phyloP scores from a whole-genome alignment of 2,113 vertebrate genomes.

The Pao palembangensis region DNA sequence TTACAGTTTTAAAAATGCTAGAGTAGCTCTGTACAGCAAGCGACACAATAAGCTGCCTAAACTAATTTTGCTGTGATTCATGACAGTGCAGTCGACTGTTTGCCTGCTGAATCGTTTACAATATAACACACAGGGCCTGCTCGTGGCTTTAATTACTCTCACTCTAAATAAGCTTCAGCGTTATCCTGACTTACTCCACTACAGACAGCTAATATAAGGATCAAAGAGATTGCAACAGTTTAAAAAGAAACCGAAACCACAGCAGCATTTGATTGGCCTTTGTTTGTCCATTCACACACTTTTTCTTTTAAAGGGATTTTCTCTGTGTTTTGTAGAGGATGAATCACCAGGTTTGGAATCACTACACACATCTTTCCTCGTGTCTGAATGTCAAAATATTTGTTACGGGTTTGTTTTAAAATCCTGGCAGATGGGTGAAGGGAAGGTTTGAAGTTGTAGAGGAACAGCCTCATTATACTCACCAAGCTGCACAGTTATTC shows the following conservation, averaged over 20 bases:
- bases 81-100: conserved; percentile 39
- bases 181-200: conserved; percentile 47
- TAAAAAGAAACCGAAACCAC: conserved; percentile 3
- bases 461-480: conserved; percentile 79
- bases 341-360: conserved; percentile 47
- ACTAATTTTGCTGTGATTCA: conserved; percentile 69
- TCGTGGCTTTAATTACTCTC: conserved; percentile 61
- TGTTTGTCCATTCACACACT: conserved; percentile 32
- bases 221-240: conserved; percentile 44
- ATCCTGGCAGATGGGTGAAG: conserved; percentile 58
- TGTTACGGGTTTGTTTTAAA: conserved; percentile 74
- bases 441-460: conserved; percentile 73
- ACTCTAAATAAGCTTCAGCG: conserved; percentile 48
- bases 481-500: conserved; percentile 72
- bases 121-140: conserved; percentile 39
- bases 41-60: conserved; percentile 57
- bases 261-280: conserved; percentile 38
- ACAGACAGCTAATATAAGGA: conserved; percentile 45
- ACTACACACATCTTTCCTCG: conserved; percentile 53
- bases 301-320: conserved; percentile 29
- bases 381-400: conserved; percentile 77
- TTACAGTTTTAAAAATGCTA: conserved; percentile 65
- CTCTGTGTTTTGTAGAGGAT: conserved; percentile 32
- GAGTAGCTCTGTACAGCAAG: conserved; percentile 57
- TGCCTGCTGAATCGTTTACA: conserved; percentile 49